Percentiles rank a stretch among this genome's conserved stretches.
These are phyloP conservation scores for Camarhynchus parvulus DNA, from an alignment of 2,113 vertebrate genomes.

Conservation along the genomic window DNA sequence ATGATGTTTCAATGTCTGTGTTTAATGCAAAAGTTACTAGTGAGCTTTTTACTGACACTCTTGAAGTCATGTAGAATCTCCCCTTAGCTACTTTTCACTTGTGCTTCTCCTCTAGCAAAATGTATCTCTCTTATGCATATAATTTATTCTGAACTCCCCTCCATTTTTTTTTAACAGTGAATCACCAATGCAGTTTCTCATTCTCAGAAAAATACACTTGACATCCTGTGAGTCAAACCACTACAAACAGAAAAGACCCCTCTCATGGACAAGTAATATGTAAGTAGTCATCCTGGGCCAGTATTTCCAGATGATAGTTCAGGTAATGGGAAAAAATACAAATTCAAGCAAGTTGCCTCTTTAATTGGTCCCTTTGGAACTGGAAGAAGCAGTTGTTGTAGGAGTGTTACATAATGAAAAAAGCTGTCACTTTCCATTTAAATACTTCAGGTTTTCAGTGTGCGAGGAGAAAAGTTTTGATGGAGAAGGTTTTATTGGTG, in stretches of 20 bases:
- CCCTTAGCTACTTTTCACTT: background rate
- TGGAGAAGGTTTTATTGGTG: background rate
- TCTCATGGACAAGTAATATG: background rate
- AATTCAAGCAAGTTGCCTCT: background rate
- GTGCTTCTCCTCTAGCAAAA: background rate
- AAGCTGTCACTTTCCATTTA: background rate
- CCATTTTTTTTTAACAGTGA: background rate
- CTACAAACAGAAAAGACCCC: background rate
- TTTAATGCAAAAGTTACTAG: background rate
- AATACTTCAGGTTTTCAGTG: background rate
- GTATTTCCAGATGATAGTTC: background rate
- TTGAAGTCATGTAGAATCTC: background rate
- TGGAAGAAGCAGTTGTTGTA: background rate
- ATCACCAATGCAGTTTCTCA: background rate
- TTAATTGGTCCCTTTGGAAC: slow-evolving; percentile 29
- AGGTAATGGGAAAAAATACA: background rate
- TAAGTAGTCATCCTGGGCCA: background rate
- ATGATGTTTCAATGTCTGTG: background rate
- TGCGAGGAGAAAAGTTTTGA: rapidly evolving
- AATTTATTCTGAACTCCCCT: background rate
- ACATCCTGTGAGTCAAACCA: background rate
- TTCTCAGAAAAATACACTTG: background rate
- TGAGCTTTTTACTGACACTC: background rate
- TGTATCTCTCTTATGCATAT: background rate
- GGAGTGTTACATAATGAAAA: background rate